phyloP scores from a whole-genome alignment of 1,140 invertebrate genomes.

The Achatina immaculata region DNA sequence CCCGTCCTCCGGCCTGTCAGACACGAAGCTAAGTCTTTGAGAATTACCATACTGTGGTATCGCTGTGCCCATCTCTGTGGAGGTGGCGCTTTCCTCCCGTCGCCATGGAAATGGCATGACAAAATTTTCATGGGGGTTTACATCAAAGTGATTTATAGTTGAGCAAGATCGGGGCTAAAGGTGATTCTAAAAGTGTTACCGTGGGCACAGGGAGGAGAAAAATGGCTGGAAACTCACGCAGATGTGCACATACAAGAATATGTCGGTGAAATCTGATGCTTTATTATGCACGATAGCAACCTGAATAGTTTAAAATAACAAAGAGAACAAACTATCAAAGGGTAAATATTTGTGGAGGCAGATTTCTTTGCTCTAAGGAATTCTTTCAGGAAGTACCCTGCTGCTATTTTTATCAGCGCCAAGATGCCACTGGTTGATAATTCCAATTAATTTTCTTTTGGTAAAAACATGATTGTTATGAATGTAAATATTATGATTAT shows the following conservation, averaged over 20 bases:
- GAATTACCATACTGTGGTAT: conserved; percentile 31
- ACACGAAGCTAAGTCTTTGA: conserved; percentile 7
- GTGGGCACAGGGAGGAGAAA: background rate
- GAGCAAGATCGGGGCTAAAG: background rate
- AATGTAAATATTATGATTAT: too few species aligned
- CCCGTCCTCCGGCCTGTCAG: conserved; percentile 31
- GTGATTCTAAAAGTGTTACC: background rate
- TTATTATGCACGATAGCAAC: background rate
- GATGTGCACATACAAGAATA: background rate
- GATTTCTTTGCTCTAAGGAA: too few species aligned
- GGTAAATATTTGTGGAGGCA: too few species aligned
- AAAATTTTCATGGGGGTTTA: conserved; percentile 36
- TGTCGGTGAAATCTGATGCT: background rate
- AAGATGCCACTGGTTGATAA: too few species aligned
- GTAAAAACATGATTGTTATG: too few species aligned
- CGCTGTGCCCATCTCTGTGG: conserved; percentile 21
- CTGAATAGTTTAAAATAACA: background rate
- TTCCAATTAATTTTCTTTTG: too few species aligned
- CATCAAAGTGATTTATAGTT: conserved; percentile 39
- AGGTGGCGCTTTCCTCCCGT: conserved; percentile 28
- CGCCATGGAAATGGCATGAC: conserved; percentile 38
- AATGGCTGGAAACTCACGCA: background rate
- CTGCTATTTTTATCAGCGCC: too few species aligned
- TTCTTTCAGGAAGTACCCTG: too few species aligned
- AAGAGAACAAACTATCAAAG: too few species aligned